These are phyloP conservation scores for Chrysolina americana DNA, from an alignment of 2,888 invertebrate species.

Conservation along the genomic window DNA sequence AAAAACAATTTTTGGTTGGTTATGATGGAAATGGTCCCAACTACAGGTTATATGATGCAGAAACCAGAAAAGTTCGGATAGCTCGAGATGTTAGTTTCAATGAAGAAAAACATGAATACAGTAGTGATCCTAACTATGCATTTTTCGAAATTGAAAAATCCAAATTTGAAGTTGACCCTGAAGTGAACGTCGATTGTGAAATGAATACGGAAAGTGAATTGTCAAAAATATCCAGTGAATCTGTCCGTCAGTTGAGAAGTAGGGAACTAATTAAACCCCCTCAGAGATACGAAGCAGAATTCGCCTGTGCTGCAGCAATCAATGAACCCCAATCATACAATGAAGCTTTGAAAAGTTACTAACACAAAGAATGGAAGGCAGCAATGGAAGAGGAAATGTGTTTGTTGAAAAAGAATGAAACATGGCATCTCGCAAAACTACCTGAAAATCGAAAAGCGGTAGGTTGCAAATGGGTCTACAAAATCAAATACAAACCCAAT, in stretches of 20 bases:
- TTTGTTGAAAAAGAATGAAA: constrained; percentile 14
- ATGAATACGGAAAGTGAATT: neutral
- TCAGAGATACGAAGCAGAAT: constrained; percentile 2
- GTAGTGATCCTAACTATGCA: neutral
- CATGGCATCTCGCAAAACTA: neutral
- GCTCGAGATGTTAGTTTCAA: constrained; percentile 44
- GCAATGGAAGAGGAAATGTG: constrained; percentile 20
- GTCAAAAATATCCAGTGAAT: neutral
- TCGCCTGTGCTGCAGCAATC: neutral
- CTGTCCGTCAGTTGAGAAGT: neutral
- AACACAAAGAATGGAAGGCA: constrained; percentile 22
- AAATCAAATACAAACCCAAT: constrained; percentile 39
- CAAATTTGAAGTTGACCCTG: neutral
- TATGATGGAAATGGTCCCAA: constrained; percentile 29
- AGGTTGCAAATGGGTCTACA: constrained; percentile 46
- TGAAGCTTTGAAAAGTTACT: constrained; percentile 4
- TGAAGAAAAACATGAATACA: constrained; percentile 33
- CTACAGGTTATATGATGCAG: constrained; percentile 44
- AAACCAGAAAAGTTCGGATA: constrained; percentile 47
- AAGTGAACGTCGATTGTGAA: neutral
- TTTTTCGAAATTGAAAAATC: neutral
- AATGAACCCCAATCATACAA: neutral
- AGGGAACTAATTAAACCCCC: constrained; percentile 2
- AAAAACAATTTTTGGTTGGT: constrained; percentile 1
- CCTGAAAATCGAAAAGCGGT: constrained; percentile 26